phyloP scores from a whole-genome alignment of 2,888 invertebrate genomes.

The Mamestra brassicae region DNA sequence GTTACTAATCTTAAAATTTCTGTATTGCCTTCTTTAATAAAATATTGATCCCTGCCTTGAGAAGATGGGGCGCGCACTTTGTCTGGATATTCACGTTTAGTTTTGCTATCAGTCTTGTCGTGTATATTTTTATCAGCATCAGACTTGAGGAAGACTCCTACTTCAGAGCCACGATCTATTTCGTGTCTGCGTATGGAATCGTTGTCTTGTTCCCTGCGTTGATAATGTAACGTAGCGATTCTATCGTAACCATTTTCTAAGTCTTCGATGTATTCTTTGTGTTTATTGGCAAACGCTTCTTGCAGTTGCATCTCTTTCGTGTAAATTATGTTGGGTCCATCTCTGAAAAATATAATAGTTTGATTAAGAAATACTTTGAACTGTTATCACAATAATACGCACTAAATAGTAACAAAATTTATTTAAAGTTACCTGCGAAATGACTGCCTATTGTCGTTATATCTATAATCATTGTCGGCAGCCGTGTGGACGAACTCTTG shows the following conservation, averaged over 20 bases:
- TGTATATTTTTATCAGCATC: constrained; percentile 77
- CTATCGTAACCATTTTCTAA: constrained; percentile 91
- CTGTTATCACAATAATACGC: neutral
- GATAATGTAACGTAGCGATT: constrained; percentile 87
- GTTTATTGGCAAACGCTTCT: constrained; percentile 87
- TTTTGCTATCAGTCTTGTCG: constrained; percentile 79
- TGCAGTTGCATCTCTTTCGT: constrained; percentile 90
- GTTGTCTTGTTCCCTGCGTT: constrained; percentile 91
- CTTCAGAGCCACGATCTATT: constrained; percentile 94
- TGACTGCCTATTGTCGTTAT: constrained; percentile 85
- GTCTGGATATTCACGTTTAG: constrained; percentile 78
- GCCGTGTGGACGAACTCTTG: constrained; percentile 88
- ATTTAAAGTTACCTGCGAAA: constrained; percentile 80
- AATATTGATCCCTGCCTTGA: constrained; percentile 93
- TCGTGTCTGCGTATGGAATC: constrained; percentile 95
- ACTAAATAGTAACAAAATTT: neutral
- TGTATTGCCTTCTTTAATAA: constrained; percentile 96
- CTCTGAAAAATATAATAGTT: constrained; percentile 74
- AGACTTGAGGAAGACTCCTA: constrained; percentile 86
- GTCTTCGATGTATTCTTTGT: constrained; percentile 91
- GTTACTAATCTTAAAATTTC: constrained; percentile 95
- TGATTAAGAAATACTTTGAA: neutral
- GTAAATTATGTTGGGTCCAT: constrained; percentile 90
- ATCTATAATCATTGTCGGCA: constrained; percentile 87
- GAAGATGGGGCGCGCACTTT: constrained; percentile 82